These are phyloP conservation scores for Cosmia trapezina DNA, from an alignment of 2,888 invertebrate species.

Conservation along the genomic window DNA sequence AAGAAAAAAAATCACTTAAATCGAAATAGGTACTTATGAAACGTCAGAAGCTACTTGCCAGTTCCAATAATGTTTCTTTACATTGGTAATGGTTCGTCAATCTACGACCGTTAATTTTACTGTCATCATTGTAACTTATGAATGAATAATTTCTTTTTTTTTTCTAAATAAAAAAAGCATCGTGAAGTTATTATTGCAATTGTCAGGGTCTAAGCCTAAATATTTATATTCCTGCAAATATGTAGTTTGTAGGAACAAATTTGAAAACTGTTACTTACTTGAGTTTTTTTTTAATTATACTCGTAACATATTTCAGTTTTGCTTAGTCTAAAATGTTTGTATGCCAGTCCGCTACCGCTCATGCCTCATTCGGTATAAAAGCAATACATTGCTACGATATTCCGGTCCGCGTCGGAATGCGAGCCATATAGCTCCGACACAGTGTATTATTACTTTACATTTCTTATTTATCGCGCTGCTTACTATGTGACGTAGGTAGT, in stretches of 20 bases:
- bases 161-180: background rate
- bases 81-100: background rate
- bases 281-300: background rate
- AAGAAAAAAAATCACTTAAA: background rate
- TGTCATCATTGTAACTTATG: background rate
- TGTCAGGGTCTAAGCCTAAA: too few species aligned
- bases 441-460: constrained; percentile 58
- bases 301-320: background rate
- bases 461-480: constrained; percentile 39
- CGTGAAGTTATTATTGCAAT: too few species aligned
- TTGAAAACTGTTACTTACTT: too few species aligned
- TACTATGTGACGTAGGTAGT: constrained; percentile 1
- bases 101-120: background rate
- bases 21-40: too few species aligned
- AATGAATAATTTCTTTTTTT: background rate
- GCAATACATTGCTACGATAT: constrained; percentile 68
- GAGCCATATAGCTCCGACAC: constrained; percentile 52
- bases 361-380: constrained; percentile 29
- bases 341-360: constrained; percentile 35
- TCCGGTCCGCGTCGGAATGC: constrained; percentile 68
- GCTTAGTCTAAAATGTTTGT: background rate
- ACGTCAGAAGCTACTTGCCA: too few species aligned
- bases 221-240: background rate
- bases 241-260: background rate
- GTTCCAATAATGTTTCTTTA: background rate